phyloP scores from a whole-genome alignment of 2,888 invertebrate species.

The Ganaspis brasiliensis region DNA sequence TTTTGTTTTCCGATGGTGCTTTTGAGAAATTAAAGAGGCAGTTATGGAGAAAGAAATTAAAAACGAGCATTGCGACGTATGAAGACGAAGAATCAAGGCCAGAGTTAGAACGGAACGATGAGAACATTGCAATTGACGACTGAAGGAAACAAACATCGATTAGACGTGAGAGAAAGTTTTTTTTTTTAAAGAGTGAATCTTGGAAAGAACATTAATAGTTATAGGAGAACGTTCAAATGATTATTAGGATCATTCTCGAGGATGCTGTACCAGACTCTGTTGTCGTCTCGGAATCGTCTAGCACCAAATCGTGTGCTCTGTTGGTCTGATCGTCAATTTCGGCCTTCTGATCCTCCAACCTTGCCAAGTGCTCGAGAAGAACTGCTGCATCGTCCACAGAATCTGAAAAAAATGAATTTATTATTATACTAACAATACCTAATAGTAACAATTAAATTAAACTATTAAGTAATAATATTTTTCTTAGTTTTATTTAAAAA shows the following conservation, averaged over 20 bases:
- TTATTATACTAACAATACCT: too few relatives aligned
- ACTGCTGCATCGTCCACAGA: slow-evolving; percentile 7
- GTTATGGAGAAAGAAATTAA: neutral
- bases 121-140: slow-evolving; percentile 4
- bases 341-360: slow-evolving; percentile 47
- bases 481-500: too few relatives aligned
- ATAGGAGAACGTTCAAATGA: slow-evolving; percentile 56
- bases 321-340: slow-evolving; percentile 72
- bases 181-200: slow-evolving; percentile 58
- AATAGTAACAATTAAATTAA: too few relatives aligned
- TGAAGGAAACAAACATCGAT: slow-evolving; percentile 38
- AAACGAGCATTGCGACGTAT: slow-evolving; percentile 7
- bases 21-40: neutral
- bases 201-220: slow-evolving; percentile 53
- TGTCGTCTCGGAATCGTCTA: slow-evolving; percentile 72
- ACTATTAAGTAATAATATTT: too few relatives aligned
- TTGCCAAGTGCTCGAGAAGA: neutral
- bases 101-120: slow-evolving; percentile 20
- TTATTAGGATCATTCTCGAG: slow-evolving; percentile 64
- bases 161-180: slow-evolving; percentile 27
- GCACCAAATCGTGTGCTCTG: slow-evolving; percentile 75
- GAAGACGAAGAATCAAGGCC: slow-evolving; percentile 11
- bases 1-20: neutral
- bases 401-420: neutral
- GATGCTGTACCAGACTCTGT: slow-evolving; percentile 64